A percentile compares a stretch with the other conserved stretches of the same genome.
Evolutionary conservation across 2,113 vertebrate genomes (phyloP).

Genomic region (Regulus satrapa): DNA sequence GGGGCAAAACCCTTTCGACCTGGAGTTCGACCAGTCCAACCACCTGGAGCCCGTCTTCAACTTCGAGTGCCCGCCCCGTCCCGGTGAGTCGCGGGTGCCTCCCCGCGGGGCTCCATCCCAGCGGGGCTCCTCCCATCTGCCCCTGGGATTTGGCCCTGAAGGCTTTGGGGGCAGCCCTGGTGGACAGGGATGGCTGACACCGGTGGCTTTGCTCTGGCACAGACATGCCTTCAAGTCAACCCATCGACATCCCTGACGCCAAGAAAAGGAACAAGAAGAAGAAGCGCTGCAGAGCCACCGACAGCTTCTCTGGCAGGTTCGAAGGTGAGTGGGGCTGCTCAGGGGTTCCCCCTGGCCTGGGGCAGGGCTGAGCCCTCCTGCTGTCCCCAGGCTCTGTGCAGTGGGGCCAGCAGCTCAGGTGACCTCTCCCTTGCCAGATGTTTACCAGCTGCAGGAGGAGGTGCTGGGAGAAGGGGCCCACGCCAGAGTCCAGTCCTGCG

Average conservation of each 20-base stretch:
- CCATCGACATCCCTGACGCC: conserved; percentile 95
- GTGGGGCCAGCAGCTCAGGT: accelerated
- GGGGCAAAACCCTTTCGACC: conserved; percentile 94
- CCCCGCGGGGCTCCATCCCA: accelerated
- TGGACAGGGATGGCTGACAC: not conserved
- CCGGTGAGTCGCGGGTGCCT: conserved; percentile 71
- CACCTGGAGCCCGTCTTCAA: conserved; percentile 83
- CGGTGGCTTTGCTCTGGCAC: not conserved
- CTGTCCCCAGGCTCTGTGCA: not conserved
- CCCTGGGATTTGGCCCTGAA: accelerated
- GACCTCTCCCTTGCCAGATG: conserved; percentile 72
- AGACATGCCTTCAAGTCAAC: conserved; percentile 92
- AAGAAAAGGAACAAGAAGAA: conserved; percentile 98
- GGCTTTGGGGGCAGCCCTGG: not conserved
- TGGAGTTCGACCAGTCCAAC: conserved; percentile 83
- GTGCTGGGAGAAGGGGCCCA: conserved; percentile 94
- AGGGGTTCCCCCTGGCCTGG: accelerated
- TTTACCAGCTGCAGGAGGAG: conserved; percentile 94
- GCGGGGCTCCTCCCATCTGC: not conserved
- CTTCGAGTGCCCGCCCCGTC: conserved; percentile 86
- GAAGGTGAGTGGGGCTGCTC: conserved; percentile 77
- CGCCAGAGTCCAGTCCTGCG: conserved; percentile 91
- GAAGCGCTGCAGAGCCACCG: conserved; percentile 93
- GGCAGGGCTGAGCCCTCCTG: not conserved
- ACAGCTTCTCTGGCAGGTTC: conserved; percentile 94